Evolutionary conservation across 2,797 vertebrate genomes (phyloP), one percentile per base, ranked within the genome.

Genomic region (Heliangelus exortis): DNA sequence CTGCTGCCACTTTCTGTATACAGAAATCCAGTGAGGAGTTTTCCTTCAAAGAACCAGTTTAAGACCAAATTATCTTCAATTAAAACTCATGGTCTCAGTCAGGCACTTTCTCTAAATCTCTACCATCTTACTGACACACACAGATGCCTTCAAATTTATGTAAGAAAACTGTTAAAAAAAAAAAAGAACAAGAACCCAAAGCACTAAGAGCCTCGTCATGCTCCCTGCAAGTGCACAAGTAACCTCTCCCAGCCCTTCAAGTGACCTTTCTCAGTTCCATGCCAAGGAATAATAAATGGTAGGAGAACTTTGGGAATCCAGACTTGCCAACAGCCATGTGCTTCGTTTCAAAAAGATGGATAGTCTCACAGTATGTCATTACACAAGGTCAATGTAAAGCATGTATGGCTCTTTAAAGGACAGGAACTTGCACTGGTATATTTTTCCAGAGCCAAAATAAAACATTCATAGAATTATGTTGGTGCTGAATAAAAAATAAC

Each of bases 341-440:
- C 41, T 88, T 87, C 2, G 2, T 62, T 82, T 85, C 36, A n/a
- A 58, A 78, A 43, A n/a, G 62, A 33, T 1, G 3, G 1, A 1
- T 6, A 34, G n/a, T 53, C 22, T 33, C 34, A 22, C 11, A n/a
- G 8, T 4, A n/a, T 2, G 0, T 17, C 4, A 1, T 20, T 45
- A 71, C 45, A 25, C 5, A 14, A 72, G 34, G 45, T 19, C 0
- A 0, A 53, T 31, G 58, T 69, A 41, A 76, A 58, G 48, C 13
- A n/a, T 1, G 6, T 34, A 29, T 1, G 19, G 57, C 26, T 62
- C 71, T 74, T 74, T 28, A 62, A 17, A 20, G 43, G 68, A 54
- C 36, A 48, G 51, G 59, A 80, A 58, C 18, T 50, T 66, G 9
- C 28, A 41, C 12, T 61, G n/a, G 28, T 53, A 1, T 61, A 21